Evolutionary conservation across 2,797 vertebrate genomes (phyloP).

Genomic region (Eremophila alpestris): DNA sequence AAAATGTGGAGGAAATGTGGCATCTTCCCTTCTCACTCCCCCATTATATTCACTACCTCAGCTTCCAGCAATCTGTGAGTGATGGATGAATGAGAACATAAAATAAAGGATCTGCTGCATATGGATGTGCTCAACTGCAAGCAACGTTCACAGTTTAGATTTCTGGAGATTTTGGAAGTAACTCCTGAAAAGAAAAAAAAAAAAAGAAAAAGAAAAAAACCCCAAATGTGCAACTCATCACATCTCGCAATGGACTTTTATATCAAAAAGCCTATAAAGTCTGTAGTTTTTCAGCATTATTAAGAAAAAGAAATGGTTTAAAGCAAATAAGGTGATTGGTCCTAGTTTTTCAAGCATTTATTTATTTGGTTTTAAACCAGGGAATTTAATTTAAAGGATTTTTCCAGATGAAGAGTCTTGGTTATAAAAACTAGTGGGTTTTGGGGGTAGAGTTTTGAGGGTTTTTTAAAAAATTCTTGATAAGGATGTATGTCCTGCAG

Average conservation of each 20-base stretch:
- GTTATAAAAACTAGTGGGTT: not conserved
- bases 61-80: not conserved
- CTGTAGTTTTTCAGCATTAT: not conserved
- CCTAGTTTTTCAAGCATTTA: not conserved
- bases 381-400: not conserved
- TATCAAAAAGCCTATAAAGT: not conserved
- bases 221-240: not conserved
- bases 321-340: not conserved
- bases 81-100: not conserved
- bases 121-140: not conserved
- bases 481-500: not conserved
- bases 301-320: not conserved
- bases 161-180: not conserved
- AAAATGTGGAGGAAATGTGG: not conserved
- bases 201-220: no score
- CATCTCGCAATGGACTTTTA: not conserved
- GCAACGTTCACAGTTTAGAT: not conserved
- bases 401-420: not conserved
- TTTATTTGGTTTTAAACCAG: not conserved
- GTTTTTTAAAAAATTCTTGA: not conserved
- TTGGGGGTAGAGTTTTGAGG: not conserved
- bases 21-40: not conserved
- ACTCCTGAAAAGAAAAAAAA: not conserved
- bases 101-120: not conserved
- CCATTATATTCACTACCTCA: not conserved